A percentile compares a stretch with the other conserved stretches of the same genome.
Evolutionary conservation across 2,888 invertebrate species (phyloP).

Genomic region (Chironomus tentans): DNA sequence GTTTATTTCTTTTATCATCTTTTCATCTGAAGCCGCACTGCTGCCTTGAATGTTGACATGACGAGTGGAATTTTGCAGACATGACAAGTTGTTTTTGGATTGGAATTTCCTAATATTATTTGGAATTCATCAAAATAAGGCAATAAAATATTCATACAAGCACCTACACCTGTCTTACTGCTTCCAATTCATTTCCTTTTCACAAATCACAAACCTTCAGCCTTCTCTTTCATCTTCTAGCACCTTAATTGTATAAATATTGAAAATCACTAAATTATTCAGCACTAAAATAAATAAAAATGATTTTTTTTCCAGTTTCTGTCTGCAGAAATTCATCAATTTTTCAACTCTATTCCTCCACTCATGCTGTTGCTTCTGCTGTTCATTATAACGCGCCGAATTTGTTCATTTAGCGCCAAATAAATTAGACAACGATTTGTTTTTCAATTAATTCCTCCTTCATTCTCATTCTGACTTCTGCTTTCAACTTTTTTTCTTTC

Average conservation of each 20-base stretch:
- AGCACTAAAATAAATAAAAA: constrained; percentile 8
- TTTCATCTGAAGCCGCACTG: constrained; percentile 1
- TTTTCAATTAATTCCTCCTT: not conserved
- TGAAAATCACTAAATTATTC: constrained; percentile 8
- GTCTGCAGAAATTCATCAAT: constrained; percentile 2
- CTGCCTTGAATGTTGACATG: not conserved
- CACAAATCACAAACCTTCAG: not conserved
- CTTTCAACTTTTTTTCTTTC: not conserved
- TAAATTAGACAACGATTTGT: not conserved
- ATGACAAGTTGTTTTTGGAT: too few relatives aligned
- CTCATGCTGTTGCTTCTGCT: not conserved
- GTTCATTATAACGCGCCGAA: too few relatives aligned
- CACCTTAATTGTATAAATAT: not conserved
- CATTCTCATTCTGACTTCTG: not conserved
- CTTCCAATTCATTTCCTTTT: not conserved
- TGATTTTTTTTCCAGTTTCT: not conserved
- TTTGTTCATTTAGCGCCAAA: not conserved
- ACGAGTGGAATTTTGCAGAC: too few relatives aligned
- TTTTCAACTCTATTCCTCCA: not conserved
- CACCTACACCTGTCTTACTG: not conserved
- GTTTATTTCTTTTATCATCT: not conserved
- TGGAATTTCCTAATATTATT: too few relatives aligned
- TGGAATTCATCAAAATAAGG: too few relatives aligned
- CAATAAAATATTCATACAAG: too few relatives aligned
- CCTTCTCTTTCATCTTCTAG: not conserved